phyloP scores from a whole-genome alignment of 2,888 invertebrate species.

The Drosophila anceps region DNA sequence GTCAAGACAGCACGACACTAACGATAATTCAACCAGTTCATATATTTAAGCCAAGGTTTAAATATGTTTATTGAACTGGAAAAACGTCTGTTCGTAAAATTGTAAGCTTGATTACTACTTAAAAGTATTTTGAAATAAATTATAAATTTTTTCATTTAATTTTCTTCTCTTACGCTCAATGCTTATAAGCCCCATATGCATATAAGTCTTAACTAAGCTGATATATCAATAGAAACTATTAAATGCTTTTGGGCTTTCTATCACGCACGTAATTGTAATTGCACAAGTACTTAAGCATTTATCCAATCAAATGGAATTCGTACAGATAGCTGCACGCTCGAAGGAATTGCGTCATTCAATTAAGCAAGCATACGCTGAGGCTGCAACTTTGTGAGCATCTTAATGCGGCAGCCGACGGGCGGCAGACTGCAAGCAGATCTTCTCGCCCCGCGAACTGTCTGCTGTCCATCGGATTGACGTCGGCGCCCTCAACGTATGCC shows the following conservation, averaged over 20 bases:
- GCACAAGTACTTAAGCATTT: constrained; percentile 62
- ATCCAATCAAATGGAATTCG: constrained; percentile 53
- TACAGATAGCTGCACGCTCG: background rate
- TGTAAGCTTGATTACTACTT: too few species aligned
- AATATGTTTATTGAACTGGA: too few species aligned
- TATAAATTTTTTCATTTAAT: too few species aligned
- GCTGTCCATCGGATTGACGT: background rate
- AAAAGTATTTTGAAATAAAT: too few species aligned
- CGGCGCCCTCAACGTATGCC: constrained; percentile 21
- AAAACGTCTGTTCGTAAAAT: too few species aligned
- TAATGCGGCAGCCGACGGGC: constrained; percentile 47
- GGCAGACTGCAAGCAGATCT: constrained; percentile 20
- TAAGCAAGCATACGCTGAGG: constrained; percentile 51
- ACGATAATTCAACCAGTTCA: too few species aligned
- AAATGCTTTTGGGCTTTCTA: constrained; percentile 8
- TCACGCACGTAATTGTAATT: constrained; percentile 43
- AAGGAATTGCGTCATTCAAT: constrained; percentile 56
- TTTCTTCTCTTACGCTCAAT: background rate
- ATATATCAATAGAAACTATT: constrained; percentile 27
- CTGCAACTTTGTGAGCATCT: constrained; percentile 42
- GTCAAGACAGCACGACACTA: background rate
- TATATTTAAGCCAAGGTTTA: too few species aligned
- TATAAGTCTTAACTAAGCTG: background rate
- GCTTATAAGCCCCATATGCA: background rate
- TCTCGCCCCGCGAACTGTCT: constrained; percentile 2